Base-by-base conservation (phyloP, 2,113 vertebrate species). In the Petroica traversi region DNA sequence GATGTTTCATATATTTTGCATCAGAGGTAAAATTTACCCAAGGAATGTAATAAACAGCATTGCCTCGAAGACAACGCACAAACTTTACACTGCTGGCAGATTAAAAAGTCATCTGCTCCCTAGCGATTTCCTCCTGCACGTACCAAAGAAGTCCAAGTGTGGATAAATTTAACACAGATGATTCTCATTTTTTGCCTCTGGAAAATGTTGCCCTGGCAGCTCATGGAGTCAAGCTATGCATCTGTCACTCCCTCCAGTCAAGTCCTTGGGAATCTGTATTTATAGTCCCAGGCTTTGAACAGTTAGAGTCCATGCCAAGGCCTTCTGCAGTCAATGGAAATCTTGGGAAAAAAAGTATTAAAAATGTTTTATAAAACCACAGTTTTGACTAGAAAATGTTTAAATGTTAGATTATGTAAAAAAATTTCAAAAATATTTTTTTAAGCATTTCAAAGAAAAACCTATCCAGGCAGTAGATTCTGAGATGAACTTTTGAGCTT, bases 181-280 rank as follows among this genome's bases (percentile, higher is more conserved):
- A 93, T 96, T 95, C 95, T 96, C 78, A 93, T 85, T 95, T 92
- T 95, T 92, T 95, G 78, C 93, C 89, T 96, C 94, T 89, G 92
- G 81, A 92, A 95, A 95, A 81, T 71, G 51, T 74, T 89, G 78
- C 92, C 83, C 83, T 73, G 91, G 94, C 82, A 92, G 88, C 88
- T 95, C 77, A 77, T 22, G 36, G 81, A 94, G 48, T 89, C 89
- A 85, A 93, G 54, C 45, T 91, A 85, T 84, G 84, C 87, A 85
- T 96, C 95, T 94, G 78, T 96, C 75, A 72, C 92, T 96, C 87
- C 89, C 92, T 96, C 80, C 67, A 74, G 90, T 86, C 82, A 93
- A 93, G 93, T 89, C 78, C 88, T 93, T 75, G 91, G 89, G 90
- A 92, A 91, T 91, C 85, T 92, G 25, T 31, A 78, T 92, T 92